Evolutionary conservation across 2,797 vertebrate genomes (phyloP).

Genomic region (Bovichtus diacanthus): DNA sequence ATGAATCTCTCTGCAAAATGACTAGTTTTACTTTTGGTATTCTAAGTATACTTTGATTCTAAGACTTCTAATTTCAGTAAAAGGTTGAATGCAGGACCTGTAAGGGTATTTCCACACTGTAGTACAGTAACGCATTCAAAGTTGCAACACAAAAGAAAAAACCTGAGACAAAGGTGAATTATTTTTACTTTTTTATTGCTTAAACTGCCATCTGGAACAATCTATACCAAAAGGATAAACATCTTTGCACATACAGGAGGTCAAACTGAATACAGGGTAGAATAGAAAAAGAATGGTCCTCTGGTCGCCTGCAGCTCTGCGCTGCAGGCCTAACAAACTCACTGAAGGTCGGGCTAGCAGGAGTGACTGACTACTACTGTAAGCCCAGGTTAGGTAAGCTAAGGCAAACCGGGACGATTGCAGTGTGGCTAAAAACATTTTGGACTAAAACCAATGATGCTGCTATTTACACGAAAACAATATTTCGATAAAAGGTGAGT

Average conservation of each 20-base stretch:
- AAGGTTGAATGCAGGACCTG: no score
- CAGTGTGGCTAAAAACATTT: conserved; percentile 76
- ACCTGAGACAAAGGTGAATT: conserved; percentile 31
- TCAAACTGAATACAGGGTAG: conserved; percentile 90
- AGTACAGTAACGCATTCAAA: neutral
- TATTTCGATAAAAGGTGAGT: conserved; percentile 39
- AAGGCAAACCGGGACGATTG: conserved; percentile 91
- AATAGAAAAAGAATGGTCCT: conserved; percentile 95
- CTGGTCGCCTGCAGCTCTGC: conserved; percentile 86
- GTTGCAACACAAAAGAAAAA: neutral
- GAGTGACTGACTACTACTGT: conserved; percentile 82
- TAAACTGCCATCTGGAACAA: conserved; percentile 97
- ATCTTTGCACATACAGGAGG: conserved; percentile 94
- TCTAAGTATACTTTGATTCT: no score
- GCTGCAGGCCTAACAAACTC: conserved; percentile 83
- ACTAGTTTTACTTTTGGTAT: no score
- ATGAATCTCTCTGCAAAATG: no score
- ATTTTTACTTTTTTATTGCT: conserved; percentile 89
- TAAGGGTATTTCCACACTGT: no score
- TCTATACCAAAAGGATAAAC: conserved; percentile 97
- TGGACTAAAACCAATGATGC: conserved; percentile 66
- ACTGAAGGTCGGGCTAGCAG: conserved; percentile 86
- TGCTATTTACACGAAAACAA: conserved; percentile 75
- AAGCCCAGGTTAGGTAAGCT: conserved; percentile 88
- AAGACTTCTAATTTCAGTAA: no score